Percentiles rank a stretch among this genome's conserved stretches.
Evolutionary conservation across 30 jellyfish, hydroid and myxozoan species (phyloP).

Genomic region (Pelagia noctiluca): DNA sequence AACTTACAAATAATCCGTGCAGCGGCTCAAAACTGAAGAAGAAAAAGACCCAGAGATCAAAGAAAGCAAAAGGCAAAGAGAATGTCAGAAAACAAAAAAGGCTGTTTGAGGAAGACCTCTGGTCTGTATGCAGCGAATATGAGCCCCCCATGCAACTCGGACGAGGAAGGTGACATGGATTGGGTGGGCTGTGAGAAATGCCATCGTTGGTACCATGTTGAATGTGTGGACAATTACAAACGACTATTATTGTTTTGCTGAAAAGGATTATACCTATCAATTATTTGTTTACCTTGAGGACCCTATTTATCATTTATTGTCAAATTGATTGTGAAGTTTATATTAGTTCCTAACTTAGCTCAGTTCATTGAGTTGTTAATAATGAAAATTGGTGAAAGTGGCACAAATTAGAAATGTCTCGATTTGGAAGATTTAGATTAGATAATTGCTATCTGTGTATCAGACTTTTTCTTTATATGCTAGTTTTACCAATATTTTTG

Average conservation of each 20-base stretch:
- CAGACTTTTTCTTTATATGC: neutral
- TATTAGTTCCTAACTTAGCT: neutral
- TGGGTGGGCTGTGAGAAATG: constrained; percentile 1
- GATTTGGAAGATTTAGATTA: neutral
- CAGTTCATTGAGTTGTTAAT: neutral
- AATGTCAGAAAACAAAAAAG: neutral
- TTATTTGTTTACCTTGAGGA: neutral
- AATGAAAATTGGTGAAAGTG: neutral
- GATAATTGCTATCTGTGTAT: neutral
- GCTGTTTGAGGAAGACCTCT: constrained; percentile 4
- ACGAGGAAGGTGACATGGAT: neutral
- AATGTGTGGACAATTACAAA: neutral
- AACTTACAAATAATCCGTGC: neutral
- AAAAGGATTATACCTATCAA: neutral
- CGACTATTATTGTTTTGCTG: neutral
- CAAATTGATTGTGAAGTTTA: constrained; percentile 1
- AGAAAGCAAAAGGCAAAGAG: constrained; percentile 1
- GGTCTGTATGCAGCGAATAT: neutral
- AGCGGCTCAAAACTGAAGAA: neutral
- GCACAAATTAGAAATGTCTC: neutral
- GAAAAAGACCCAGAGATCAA: neutral
- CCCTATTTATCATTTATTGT: neutral
- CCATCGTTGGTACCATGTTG: neutral
- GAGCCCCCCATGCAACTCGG: neutral
- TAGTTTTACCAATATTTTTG: neutral